Evolutionary conservation across 2,113 vertebrate species (phyloP).

Genomic region (Pterocles burchelli): DNA sequence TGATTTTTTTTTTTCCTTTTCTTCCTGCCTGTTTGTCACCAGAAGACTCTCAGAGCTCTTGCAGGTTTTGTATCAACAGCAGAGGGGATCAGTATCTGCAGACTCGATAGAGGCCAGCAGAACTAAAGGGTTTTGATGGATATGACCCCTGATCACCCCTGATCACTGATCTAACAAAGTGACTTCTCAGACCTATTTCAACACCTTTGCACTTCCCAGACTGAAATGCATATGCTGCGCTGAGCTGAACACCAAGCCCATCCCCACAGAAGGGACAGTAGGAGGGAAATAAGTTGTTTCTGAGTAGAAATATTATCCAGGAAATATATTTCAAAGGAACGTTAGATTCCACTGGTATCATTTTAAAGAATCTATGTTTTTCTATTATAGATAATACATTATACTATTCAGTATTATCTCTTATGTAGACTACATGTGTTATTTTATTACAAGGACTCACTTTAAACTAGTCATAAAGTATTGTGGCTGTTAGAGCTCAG

Average conservation of each 20-base stretch:
- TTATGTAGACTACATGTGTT: not conserved
- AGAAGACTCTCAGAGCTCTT: not conserved
- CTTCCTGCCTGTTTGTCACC: not conserved
- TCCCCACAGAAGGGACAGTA: not conserved
- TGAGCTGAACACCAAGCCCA: not conserved
- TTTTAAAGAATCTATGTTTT: slow-evolving; percentile 30
- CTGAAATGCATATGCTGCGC: not conserved
- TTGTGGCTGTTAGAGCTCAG: not conserved
- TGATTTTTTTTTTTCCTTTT: not conserved
- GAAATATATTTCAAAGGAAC: slow-evolving; percentile 28
- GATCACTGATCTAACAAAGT: not conserved
- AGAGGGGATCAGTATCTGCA: not conserved
- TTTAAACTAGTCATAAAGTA: slow-evolving; percentile 24
- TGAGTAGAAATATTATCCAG: not conserved
- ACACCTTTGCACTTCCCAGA: not conserved
- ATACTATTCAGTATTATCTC: not conserved
- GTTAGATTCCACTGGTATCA: not conserved
- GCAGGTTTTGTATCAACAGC: not conserved
- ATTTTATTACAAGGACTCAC: slow-evolving; percentile 24
- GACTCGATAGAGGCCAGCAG: not conserved
- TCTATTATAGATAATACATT: not conserved
- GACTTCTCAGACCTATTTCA: not conserved
- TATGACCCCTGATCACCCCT: not conserved
- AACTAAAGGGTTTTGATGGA: not conserved
- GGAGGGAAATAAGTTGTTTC: not conserved